These are phyloP conservation scores for Pterostichus niger DNA, from an alignment of 2,888 invertebrate genomes.

Conservation along the genomic window DNA sequence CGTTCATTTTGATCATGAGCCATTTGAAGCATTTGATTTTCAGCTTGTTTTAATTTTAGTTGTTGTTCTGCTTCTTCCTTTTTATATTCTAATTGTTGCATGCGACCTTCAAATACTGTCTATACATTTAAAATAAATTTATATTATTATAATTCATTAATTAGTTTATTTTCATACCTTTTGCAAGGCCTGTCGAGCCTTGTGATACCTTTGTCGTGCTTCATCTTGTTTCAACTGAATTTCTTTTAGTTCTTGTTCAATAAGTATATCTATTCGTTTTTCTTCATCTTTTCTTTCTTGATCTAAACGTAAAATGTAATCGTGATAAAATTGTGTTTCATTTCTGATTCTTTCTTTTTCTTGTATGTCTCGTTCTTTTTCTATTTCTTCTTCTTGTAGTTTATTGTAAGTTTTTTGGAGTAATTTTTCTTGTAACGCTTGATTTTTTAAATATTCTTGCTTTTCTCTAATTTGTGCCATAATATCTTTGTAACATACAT, in stretches of 20 bases:
- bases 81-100: constrained; percentile 69
- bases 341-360: constrained; percentile 70
- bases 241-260: constrained; percentile 71
- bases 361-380: constrained; percentile 71
- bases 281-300: constrained; percentile 73
- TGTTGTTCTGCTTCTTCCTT: constrained; percentile 72
- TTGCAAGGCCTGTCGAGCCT: constrained; percentile 72
- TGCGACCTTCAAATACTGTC: constrained; percentile 21
- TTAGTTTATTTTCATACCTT: constrained; percentile 69
- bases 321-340: constrained; percentile 73
- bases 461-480: constrained; percentile 73
- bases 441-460: constrained; percentile 70
- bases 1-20: constrained; percentile 73
- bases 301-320: constrained; percentile 73
- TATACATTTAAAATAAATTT: not conserved
- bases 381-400: constrained; percentile 72
- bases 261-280: constrained; percentile 71
- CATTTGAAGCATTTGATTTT: constrained; percentile 73
- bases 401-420: constrained; percentile 52
- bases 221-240: constrained; percentile 73
- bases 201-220: constrained; percentile 72
- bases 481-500: constrained; percentile 72
- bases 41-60: constrained; percentile 72
- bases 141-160: constrained; percentile 1
- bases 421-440: constrained; percentile 71